Percentiles rank a stretch among this genome's conserved stretches.
Evolutionary conservation across 2,797 vertebrate species (phyloP).

Genomic region (Enteromius paludinosus): DNA sequence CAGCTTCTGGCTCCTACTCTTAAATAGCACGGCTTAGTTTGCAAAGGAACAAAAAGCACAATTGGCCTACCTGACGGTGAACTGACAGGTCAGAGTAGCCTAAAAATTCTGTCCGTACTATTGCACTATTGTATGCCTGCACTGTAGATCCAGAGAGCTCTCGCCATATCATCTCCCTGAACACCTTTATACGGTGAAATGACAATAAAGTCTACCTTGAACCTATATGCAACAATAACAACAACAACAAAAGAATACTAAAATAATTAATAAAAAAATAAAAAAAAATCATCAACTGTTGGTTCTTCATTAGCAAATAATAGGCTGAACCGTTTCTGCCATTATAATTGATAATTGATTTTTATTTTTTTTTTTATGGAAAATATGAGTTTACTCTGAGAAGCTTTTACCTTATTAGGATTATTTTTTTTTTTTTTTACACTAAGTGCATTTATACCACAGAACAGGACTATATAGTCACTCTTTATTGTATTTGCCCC

Average conservation of each 20-base stretch:
- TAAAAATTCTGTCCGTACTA: not conserved
- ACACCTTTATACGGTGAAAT: no score
- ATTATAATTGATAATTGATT: no score
- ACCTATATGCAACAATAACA: no score
- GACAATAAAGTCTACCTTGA: no score
- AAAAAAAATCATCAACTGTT: no score
- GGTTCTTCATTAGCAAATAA: no score
- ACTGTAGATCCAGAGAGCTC: no score
- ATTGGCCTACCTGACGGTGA: not conserved
- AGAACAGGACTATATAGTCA: not conserved
- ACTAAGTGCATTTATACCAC: not conserved
- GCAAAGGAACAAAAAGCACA: not conserved
- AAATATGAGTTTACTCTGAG: not conserved
- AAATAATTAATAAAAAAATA: no score
- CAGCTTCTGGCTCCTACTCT: constrained; percentile 57
- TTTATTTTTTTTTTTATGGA: not conserved
- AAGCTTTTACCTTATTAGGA: not conserved
- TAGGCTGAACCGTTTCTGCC: no score
- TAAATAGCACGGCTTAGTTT: not conserved
- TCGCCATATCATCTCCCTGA: no score
- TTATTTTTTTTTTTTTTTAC: not conserved
- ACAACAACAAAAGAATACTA: no score
- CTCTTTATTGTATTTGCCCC: not conserved
- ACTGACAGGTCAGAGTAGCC: not conserved
- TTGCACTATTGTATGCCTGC: no score